A percentile compares a stretch with the other conserved stretches of the same genome.
phyloP scores from a whole-genome alignment of 2,888 invertebrate species.

The Hipparchia sbordonii region DNA sequence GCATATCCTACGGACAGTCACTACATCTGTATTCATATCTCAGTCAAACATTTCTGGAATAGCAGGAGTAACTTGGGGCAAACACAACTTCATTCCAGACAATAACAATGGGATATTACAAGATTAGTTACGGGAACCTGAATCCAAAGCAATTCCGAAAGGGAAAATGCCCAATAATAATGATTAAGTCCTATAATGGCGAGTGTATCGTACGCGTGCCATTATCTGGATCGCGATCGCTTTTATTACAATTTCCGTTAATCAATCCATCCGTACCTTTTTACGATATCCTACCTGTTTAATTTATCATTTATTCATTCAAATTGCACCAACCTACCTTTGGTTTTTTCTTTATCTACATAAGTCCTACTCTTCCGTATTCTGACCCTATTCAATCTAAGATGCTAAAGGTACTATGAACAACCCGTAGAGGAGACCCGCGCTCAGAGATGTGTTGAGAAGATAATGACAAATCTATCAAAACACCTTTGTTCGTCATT shows the following conservation, averaged over 20 bases:
- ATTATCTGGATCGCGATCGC: constrained; percentile 52
- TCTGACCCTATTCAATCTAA: too few species aligned
- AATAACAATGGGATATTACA: constrained; percentile 55
- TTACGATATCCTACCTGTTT: background rate
- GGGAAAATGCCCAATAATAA: constrained; percentile 53
- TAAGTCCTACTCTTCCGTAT: too few species aligned
- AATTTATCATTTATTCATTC: background rate
- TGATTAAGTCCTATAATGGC: constrained; percentile 69
- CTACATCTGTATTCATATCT: constrained; percentile 27
- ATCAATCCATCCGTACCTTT: constrained; percentile 5
- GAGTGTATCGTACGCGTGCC: constrained; percentile 54
- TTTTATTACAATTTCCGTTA: constrained; percentile 13
- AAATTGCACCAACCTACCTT: background rate
- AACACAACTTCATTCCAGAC: constrained; percentile 55
- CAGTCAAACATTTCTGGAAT: constrained; percentile 36
- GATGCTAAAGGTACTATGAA: too few species aligned
- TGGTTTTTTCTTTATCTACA: background rate
- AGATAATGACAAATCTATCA: too few species aligned
- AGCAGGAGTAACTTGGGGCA: constrained; percentile 44
- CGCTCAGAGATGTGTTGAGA: too few species aligned
- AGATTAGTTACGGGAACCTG: constrained; percentile 55
- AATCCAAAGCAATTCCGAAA: constrained; percentile 50
- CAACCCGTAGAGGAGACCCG: too few species aligned
- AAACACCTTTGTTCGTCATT: too few species aligned
- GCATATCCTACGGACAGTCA: constrained; percentile 21